Percentiles rank a stretch among this genome's conserved stretches.
Conservation (phyloP, 2,113 vertebrate genomes). For the Holacanthus passer region DNA sequence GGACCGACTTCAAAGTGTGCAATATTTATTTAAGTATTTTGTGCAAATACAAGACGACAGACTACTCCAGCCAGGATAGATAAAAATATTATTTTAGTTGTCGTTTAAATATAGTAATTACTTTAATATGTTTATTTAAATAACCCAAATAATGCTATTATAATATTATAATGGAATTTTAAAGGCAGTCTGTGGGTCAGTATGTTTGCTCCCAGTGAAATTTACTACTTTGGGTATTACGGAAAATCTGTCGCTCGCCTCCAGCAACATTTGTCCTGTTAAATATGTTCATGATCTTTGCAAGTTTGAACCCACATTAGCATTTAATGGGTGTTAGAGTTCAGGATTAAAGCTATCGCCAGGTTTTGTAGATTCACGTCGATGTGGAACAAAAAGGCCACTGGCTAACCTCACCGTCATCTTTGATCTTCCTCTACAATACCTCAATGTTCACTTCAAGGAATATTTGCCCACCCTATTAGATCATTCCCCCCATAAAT, state of each 20-base stretch:
- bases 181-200: slow-evolving; percentile 30
- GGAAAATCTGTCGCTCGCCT: slow-evolving; percentile 30
- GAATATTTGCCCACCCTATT: slow-evolving; percentile 40
- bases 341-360: slow-evolving; percentile 30
- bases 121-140: slow-evolving; percentile 38
- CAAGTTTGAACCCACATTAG: slow-evolving; percentile 21
- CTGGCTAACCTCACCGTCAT: slow-evolving; percentile 37
- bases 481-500: slow-evolving; percentile 55
- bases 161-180: slow-evolving; percentile 16
- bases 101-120: not conserved
- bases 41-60: not conserved
- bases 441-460: slow-evolving; percentile 35
- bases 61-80: not conserved
- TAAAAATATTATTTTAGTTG: not conserved
- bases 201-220: slow-evolving; percentile 14
- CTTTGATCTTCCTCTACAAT: slow-evolving; percentile 35
- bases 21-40: not conserved
- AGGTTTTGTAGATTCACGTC: slow-evolving; percentile 46
- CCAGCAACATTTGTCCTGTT: slow-evolving; percentile 17
- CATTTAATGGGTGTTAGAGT: slow-evolving; percentile 45
- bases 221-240: not conserved
- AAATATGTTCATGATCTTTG: slow-evolving; percentile 31
- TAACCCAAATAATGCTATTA: not conserved
- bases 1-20: slow-evolving; percentile 8
- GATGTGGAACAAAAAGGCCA: slow-evolving; percentile 51